Evolutionary conservation across 2,888 invertebrate genomes (phyloP), one percentile per base, ranked within the genome.

Genomic region (Acanthococcus lagerstroemiae): DNA sequence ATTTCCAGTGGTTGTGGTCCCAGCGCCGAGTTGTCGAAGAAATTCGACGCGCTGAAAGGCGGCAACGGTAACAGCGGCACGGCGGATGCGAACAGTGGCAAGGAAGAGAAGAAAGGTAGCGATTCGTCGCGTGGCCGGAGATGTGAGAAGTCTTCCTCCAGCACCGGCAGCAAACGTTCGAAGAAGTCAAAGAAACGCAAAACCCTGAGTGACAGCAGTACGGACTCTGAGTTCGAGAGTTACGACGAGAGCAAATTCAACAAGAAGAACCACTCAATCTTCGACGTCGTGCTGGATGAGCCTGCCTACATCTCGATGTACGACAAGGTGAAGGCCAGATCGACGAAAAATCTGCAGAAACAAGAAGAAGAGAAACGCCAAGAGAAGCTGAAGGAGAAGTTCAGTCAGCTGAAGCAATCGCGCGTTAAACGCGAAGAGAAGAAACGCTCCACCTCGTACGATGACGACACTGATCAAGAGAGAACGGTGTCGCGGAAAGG

Each of bases 301-400:
- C 92, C 93, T 1, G 85, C 88, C 9, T 94, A 93, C 74, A 90
- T 94, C 68, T 95, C 95, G 9, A 96, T 96, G 95, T 96, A 96
- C 76, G 95, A 95, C 75, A 95, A 95, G 78, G 93, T 94, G 0
- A 94, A 94, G 77, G 93, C 93, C 3, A 83, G 93, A 46, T 92
- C 93, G 24, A 92, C 91, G 73, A 92, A 93, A 77, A 93, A 92
- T 75, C 90, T 91, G 87, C 90, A 91, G 75, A 91, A 91, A 74
- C 86, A 90, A 74, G 90, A 90, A 74, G 91, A 92, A 76, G 89
- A 91, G 76, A 90, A 90, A 74, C 81, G 87, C 0, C 85, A 86
- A 75, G 85, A 88, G 75, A 91, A 91, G 74, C 84, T 90, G 61
- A 90, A 92, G 76, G 91, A 92, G 7, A 91, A 92, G 77, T 93